Conservation (phyloP, 2,113 vertebrate genomes). For the Scortum barcoo region DNA sequence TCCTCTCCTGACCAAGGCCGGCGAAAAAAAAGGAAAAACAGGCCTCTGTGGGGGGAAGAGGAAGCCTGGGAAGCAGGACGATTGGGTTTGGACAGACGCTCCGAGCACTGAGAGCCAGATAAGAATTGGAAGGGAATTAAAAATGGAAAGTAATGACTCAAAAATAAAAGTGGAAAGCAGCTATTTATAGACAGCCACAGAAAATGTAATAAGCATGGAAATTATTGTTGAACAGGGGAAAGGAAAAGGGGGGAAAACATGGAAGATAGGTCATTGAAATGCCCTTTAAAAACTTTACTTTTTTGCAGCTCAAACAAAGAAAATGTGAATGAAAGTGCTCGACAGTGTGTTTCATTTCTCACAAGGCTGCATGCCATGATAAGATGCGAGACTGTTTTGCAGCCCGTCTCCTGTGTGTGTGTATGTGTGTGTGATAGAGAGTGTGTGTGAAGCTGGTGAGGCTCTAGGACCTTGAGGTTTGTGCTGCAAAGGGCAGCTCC, state of each 20-base stretch:
- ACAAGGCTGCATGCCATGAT: background rate
- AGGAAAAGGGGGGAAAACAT: background rate
- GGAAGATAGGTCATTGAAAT: background rate
- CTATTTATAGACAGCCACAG: constrained; percentile 30
- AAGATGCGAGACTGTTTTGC: background rate
- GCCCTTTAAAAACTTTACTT: too few relatives aligned
- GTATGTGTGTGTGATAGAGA: too few relatives aligned
- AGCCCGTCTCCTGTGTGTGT: background rate
- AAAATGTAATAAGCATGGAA: constrained; percentile 2
- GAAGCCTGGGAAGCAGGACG: constrained; percentile 39
- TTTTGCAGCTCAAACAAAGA: background rate
- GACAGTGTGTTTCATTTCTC: background rate
- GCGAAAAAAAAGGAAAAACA: constrained; percentile 21
- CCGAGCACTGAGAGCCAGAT: constrained; percentile 21
- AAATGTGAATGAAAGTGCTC: background rate
- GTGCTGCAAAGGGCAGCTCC: constrained; percentile 61
- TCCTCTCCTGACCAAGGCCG: constrained; percentile 16
- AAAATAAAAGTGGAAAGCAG: constrained; percentile 30
- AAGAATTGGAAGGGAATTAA: constrained; percentile 27
- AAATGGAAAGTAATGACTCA: constrained; percentile 23
- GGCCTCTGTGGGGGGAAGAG: constrained; percentile 7
- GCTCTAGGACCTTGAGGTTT: constrained; percentile 78
- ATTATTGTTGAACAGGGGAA: background rate
- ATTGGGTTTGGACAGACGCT: background rate
- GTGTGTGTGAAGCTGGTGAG: constrained; percentile 11